A percentile compares a stretch with the other conserved stretches of the same genome.
These are phyloP conservation scores for Homarus americanus DNA, from an alignment of 1,140 invertebrate genomes.

Conservation along the genomic window DNA sequence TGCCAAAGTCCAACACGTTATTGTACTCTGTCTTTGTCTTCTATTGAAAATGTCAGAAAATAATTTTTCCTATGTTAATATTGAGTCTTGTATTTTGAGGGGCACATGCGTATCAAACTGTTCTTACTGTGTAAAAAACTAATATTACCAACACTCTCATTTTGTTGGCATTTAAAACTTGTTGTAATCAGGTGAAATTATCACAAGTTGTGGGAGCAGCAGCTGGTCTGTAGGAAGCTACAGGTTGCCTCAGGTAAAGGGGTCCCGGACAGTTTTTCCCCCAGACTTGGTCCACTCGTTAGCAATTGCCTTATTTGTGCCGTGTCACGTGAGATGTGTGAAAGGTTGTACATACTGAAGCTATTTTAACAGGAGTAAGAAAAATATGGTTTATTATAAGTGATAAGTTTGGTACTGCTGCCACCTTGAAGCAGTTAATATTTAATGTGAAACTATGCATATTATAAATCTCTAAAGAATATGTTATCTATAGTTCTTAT, in stretches of 20 bases:
- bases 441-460: slow-evolving; percentile 29
- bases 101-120: no score
- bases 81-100: neutral
- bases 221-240: neutral
- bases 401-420: neutral
- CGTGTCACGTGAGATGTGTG: slow-evolving; percentile 56
- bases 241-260: slow-evolving; percentile 3
- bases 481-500: neutral
- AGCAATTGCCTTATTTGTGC: slow-evolving; percentile 65
- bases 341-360: slow-evolving; percentile 51
- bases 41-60: neutral
- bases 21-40: neutral
- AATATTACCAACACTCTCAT: neutral
- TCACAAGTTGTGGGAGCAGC: neutral
- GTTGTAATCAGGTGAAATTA: neutral
- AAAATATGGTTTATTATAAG: slow-evolving; percentile 21
- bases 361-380: slow-evolving; percentile 43
- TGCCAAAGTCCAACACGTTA: slow-evolving; percentile 40
- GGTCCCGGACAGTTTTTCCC: slow-evolving; percentile 37
- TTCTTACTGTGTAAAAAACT: neutral
- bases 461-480: slow-evolving; percentile 17
- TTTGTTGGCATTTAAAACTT: neutral
- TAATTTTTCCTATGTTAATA: neutral
- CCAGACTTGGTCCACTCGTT: slow-evolving; percentile 38
- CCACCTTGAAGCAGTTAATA: slow-evolving; percentile 1